A percentile compares a stretch with the other conserved stretches of the same genome.
Conservation (phyloP, 2,888 invertebrate species). For the Oscheius onirici region DNA sequence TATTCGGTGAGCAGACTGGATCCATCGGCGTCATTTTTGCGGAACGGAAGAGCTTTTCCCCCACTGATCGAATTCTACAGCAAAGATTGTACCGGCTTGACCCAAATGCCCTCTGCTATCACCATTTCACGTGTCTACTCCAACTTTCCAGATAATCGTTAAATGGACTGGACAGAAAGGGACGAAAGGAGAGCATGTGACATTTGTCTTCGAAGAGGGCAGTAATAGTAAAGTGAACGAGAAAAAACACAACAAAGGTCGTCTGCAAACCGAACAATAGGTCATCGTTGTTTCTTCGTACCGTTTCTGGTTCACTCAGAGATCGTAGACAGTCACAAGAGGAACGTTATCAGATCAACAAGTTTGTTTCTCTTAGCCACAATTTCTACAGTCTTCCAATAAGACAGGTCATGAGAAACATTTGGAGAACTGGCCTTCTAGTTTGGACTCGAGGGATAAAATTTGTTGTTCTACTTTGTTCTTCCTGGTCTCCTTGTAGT, state of each 20-base stretch:
- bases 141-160: neutral
- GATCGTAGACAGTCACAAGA: too few species aligned
- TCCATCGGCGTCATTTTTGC: neutral
- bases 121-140: neutral
- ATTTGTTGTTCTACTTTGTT: too few species aligned
- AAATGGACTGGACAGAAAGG: neutral
- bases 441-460: too few species aligned
- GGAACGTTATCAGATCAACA: too few species aligned
- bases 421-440: too few species aligned
- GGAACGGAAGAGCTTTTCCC: neutral
- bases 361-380: too few species aligned
- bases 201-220: constrained; percentile 10
- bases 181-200: neutral
- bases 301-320: too few species aligned
- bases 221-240: constrained; percentile 24
- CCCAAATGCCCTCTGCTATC: neutral
- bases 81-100: neutral
- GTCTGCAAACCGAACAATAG: too few species aligned
- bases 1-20: neutral
- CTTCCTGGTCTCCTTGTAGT: too few species aligned
- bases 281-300: too few species aligned
- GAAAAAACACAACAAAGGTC: neutral
- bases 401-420: too few species aligned
- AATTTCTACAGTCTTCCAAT: too few species aligned
- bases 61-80: neutral